Evolutionary conservation across 2,797 vertebrate genomes (phyloP).

Genomic region (Parambassis ranga): DNA sequence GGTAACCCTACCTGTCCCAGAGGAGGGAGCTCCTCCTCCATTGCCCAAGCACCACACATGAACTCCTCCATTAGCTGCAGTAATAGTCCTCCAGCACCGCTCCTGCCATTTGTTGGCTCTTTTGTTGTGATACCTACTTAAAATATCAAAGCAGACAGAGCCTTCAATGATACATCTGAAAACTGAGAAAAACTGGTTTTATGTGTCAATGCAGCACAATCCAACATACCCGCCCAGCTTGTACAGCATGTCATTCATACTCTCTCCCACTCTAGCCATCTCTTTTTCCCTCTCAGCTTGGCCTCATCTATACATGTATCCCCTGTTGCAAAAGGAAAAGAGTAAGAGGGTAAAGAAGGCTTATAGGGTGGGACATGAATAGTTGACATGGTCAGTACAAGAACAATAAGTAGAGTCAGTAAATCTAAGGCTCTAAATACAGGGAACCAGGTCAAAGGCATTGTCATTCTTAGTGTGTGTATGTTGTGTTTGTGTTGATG

Average conservation of each 20-base stretch:
- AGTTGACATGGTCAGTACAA: constrained; percentile 77
- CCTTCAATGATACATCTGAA: constrained; percentile 91
- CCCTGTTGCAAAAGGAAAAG: constrained; percentile 76
- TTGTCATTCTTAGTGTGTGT: constrained; percentile 26
- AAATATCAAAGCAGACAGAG: constrained; percentile 90
- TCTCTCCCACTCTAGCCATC: constrained; percentile 19
- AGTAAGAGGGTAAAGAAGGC: constrained; percentile 64
- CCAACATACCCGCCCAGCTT: constrained; percentile 67
- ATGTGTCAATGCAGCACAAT: constrained; percentile 83
- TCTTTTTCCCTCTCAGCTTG: constrained; percentile 7
- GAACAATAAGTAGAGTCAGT: constrained; percentile 86
- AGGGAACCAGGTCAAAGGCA: constrained; percentile 64
- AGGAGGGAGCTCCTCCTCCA: constrained; percentile 67
- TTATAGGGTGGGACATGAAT: constrained; percentile 83
- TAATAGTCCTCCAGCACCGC: constrained; percentile 42
- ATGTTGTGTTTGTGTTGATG: constrained; percentile 29
- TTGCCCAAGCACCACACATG: constrained; percentile 34
- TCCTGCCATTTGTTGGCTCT: constrained; percentile 81
- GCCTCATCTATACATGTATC: constrained; percentile 70
- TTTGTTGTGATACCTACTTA: constrained; percentile 91
- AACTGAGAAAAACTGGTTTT: constrained; percentile 91
- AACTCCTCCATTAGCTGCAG: constrained; percentile 46
- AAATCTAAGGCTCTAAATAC: constrained; percentile 82
- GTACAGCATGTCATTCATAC: constrained; percentile 53
- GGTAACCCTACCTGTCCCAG: constrained; percentile 86